phyloP scores from a whole-genome alignment of 2,888 invertebrate species.

The Noctua comes region DNA sequence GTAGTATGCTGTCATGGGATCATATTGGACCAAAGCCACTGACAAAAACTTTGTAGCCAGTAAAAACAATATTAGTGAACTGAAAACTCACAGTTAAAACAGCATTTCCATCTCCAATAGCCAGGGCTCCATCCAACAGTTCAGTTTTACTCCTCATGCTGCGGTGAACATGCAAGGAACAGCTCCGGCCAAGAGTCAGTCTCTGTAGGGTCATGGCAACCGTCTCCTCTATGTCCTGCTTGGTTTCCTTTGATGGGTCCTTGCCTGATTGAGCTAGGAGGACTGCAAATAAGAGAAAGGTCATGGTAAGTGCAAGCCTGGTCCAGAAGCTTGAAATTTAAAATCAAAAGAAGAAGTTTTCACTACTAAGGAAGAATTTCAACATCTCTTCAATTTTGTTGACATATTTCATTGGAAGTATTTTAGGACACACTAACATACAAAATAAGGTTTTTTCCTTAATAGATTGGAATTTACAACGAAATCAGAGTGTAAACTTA shows the following conservation, averaged over 20 bases:
- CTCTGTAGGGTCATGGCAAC: conserved; percentile 83
- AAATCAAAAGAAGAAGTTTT: neutral
- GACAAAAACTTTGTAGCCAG: neutral
- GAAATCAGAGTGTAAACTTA: neutral
- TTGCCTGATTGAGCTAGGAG: conserved; percentile 90
- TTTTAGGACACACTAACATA: neutral
- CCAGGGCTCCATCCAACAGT: conserved; percentile 93
- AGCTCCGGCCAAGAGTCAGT: conserved; percentile 88
- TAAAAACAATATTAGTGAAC: neutral
- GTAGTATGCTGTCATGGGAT: neutral
- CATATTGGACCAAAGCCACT: neutral
- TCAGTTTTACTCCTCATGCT: conserved; percentile 93
- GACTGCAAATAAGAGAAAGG: conserved; percentile 72
- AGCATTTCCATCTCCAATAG: conserved; percentile 94
- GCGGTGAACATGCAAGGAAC: conserved; percentile 87
- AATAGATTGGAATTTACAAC: neutral
- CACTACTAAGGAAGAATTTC: too few relatives aligned
- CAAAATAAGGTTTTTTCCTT: neutral
- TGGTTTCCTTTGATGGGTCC: conserved; percentile 79
- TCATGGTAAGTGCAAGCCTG: neutral
- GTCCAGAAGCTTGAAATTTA: neutral
- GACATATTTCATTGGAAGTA: neutral
- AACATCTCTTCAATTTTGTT: neutral
- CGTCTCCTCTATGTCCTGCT: conserved; percentile 73
- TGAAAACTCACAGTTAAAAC: conserved; percentile 90